Evolutionary conservation across 2,888 invertebrate genomes (phyloP), one percentile per base, ranked within the genome.

Genomic region (Schizotus pectinicornis): DNA sequence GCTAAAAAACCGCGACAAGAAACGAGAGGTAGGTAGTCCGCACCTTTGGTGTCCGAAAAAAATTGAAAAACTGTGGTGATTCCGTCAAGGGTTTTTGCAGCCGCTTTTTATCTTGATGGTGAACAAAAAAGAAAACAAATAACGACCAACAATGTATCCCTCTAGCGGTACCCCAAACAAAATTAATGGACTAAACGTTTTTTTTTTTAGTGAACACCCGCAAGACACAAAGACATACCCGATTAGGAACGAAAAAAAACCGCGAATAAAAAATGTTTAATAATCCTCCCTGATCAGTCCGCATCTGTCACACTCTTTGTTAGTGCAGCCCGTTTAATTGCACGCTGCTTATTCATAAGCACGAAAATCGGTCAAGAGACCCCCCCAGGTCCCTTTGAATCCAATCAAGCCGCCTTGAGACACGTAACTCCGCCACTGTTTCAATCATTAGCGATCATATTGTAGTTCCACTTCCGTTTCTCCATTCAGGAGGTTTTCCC

Each of bases 271-370:
- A 68, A 67, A 47, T 61, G 56, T 69, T 67, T 67, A 69, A 70
- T 68, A 64, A 64, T 67, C 67, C 63, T 65, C 67, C 59, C 59
- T 63, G 62, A 67, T 70, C 70, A 65, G 66, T 63, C 60, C 72
- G 64, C 73, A 72, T 71, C 71, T 72, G 72, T 73, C 71, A 68
- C 67, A 63, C 65, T 61, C 67, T 67, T 64, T 62, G 60, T 64
- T 49, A 59, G 33, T 48, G 43, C 56, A 46, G 56, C 61, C 32
- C 52, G 47, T 59, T 59, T 65, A 65, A 65, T 65, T 65, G 61
- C 56, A 34, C 36, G 43, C 61, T 49, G 61, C 30, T 56, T 57
- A 61, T 65, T 62, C 62, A 61, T 56, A 56, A 57, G 61, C 65
- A 61, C 61, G 61, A 53, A 60, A 59, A 54, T 60, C 62, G 64